Conservation (phyloP, 2,113 vertebrate genomes). For the Ancistrus triradiatus region DNA sequence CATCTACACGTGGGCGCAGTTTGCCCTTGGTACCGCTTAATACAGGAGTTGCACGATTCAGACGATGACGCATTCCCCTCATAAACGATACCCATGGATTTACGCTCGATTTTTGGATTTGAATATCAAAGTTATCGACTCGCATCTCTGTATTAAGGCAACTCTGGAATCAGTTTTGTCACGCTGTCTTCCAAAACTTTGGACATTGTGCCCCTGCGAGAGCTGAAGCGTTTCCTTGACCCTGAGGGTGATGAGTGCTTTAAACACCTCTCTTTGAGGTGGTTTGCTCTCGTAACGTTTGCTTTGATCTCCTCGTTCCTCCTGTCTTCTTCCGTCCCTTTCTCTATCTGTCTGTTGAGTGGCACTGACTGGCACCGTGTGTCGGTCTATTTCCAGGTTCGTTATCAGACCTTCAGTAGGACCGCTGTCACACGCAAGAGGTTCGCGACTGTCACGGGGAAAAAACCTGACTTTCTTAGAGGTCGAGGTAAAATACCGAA, state of each 20-base stretch:
- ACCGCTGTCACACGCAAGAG: not conserved
- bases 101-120: no score
- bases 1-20: no score
- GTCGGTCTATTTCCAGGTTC: slow-evolving; percentile 14
- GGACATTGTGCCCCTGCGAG: no score
- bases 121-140: no score
- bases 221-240: slow-evolving; percentile 22
- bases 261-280: slow-evolving; percentile 3
- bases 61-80: no score
- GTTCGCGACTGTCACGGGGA: not conserved
- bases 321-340: slow-evolving; percentile 16
- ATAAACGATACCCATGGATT: no score
- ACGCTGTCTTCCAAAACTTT: no score
- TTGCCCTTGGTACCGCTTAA: no score
- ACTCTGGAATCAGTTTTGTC: no score
- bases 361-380: slow-evolving; percentile 5
- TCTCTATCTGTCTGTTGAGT: slow-evolving; percentile 11
- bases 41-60: no score
- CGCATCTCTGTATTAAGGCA: no score
- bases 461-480: not conserved
- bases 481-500: no score
- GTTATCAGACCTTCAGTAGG: slow-evolving; percentile 16
- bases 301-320: slow-evolving; percentile 9
- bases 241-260: slow-evolving; percentile 17
- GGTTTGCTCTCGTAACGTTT: not conserved